phyloP scores from a whole-genome alignment of 2,113 vertebrate species.

The Halichoerus grypus region DNA sequence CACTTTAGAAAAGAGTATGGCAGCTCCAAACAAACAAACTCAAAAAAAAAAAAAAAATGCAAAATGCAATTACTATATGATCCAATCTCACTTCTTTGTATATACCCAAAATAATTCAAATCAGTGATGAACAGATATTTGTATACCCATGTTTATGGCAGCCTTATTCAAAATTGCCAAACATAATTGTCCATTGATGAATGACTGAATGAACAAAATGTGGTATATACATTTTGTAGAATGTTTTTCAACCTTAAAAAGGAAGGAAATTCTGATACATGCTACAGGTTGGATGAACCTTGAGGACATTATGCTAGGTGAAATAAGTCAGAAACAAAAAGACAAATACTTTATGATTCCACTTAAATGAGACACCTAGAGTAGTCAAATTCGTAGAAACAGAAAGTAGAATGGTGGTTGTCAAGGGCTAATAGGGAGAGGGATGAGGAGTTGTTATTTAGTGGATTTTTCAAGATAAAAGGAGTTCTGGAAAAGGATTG shows the following conservation, averaged over 20 bases:
- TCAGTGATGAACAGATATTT: not conserved
- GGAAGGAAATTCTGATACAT: not conserved
- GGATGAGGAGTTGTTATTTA: not conserved
- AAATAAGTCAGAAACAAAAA: not conserved
- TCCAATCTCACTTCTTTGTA: not conserved
- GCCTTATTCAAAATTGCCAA: not conserved
- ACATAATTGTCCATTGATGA: not conserved
- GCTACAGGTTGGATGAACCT: not conserved
- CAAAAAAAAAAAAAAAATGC: not conserved
- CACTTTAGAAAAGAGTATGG: not conserved
- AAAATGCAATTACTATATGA: not conserved
- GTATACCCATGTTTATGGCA: not conserved
- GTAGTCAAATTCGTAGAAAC: not conserved
- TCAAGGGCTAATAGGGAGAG: rapidly evolving
- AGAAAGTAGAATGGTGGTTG: not conserved
- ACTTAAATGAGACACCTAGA: not conserved
- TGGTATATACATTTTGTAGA: not conserved
- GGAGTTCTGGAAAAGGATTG: not conserved
- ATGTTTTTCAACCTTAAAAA: not conserved
- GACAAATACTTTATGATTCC: not conserved
- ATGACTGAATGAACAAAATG: not conserved
- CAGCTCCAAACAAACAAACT: not conserved
- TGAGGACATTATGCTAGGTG: not conserved
- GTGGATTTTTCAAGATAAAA: not conserved
- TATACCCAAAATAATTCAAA: not conserved